Percentiles rank a stretch among this genome's conserved stretches.
Evolutionary conservation across 2,888 invertebrate species (phyloP).

Genomic region (Proisotoma minuta): DNA sequence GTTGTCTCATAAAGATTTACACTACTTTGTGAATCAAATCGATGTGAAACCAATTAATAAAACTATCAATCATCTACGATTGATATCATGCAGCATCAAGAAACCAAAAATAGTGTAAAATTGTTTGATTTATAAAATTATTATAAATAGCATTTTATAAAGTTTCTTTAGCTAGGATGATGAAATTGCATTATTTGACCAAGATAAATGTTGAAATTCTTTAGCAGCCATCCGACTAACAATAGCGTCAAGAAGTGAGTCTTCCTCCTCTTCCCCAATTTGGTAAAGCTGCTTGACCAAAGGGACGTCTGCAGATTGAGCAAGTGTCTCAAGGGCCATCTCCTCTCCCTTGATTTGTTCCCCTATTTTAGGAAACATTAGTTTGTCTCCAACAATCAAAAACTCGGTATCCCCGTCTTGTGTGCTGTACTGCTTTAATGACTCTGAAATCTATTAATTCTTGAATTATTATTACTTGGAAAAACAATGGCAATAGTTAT

Average conservation of each 20-base stretch:
- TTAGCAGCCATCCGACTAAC: slow-evolving; percentile 66
- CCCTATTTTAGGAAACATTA: slow-evolving; percentile 39
- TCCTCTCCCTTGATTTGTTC: slow-evolving; percentile 57
- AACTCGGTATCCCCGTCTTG: slow-evolving; percentile 54
- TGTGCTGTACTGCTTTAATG: slow-evolving; percentile 63
- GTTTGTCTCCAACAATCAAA: slow-evolving; percentile 53
- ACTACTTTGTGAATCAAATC: no score
- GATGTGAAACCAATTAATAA: no score
- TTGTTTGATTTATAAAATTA: no score
- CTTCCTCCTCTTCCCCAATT: slow-evolving; percentile 56
- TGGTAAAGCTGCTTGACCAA: slow-evolving; percentile 61
- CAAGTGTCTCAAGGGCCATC: slow-evolving; percentile 55
- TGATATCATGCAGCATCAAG: no score
- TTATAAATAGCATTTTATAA: no score
- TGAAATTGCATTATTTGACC: no score
- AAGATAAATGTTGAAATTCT: slow-evolving; percentile 52
- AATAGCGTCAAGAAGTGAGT: slow-evolving; percentile 58
- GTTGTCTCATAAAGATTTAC: no score
- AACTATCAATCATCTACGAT: no score
- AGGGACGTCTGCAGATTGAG: slow-evolving; percentile 54
- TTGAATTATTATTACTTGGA: not conserved
- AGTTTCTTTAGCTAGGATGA: no score
- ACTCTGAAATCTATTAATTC: slow-evolving; percentile 57
- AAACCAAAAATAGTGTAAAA: no score
- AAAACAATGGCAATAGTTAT: not conserved